These are phyloP conservation scores for Platorchestia sp. DNA, from an alignment of 1,140 invertebrate species.

Conservation along the genomic window DNA sequence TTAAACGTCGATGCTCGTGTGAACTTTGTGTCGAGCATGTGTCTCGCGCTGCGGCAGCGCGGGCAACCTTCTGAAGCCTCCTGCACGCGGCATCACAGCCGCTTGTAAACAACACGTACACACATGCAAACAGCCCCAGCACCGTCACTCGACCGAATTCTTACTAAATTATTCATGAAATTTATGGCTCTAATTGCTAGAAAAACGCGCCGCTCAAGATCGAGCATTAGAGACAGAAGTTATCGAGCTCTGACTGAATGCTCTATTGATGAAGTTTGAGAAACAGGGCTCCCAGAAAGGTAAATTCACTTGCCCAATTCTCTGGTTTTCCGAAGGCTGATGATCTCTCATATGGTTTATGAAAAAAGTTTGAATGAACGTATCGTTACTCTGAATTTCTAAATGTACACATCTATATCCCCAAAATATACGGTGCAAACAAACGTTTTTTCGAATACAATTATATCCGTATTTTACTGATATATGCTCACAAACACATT, in stretches of 20 bases:
- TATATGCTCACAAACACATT: not conserved
- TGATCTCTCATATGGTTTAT: not conserved
- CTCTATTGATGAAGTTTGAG: not conserved
- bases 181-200: slow-evolving; percentile 38
- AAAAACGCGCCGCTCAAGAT: not conserved
- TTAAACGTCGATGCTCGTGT: slow-evolving; percentile 34
- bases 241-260: not conserved
- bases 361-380: not conserved
- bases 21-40: slow-evolving; percentile 40
- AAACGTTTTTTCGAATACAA: not conserved
- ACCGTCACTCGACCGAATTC: slow-evolving; percentile 1
- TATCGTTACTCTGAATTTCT: too few relatives aligned
- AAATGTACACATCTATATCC: not conserved
- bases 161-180: slow-evolving; percentile 44
- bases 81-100: slow-evolving; percentile 1
- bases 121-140: not conserved
- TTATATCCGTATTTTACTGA: not conserved
- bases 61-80: not conserved
- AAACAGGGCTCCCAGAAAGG: not conserved
- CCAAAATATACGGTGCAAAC: not conserved
- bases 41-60: not conserved
- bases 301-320: not conserved
- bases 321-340: not conserved
- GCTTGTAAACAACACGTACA: slow-evolving; percentile 34
- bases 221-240: not conserved